Conservation (phyloP, 2,113 vertebrate genomes). For the Rattus rattus region DNA sequence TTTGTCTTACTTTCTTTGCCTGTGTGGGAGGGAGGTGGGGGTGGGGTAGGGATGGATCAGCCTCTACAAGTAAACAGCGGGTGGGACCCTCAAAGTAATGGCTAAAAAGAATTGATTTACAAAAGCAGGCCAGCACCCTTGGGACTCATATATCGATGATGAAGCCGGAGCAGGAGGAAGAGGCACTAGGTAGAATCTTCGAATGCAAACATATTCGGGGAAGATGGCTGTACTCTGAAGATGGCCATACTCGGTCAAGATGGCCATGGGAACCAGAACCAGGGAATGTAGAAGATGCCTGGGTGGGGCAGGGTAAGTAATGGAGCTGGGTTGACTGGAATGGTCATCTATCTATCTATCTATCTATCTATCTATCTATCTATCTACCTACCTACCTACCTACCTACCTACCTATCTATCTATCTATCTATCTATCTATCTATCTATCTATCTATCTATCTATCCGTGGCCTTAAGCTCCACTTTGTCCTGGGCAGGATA, state of each 20-base stretch:
- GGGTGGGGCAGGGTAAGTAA: not conserved
- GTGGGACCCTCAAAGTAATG: not conserved
- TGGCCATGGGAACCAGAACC: not conserved
- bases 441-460: too few relatives aligned
- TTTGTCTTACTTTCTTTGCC: not conserved
- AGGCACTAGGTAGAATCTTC: not conserved
- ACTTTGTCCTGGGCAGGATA: not conserved
- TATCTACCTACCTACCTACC: too few relatives aligned
- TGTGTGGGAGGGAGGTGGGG: not conserved
- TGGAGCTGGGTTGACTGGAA: not conserved
- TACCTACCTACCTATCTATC: too few relatives aligned
- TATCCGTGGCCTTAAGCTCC: not conserved
- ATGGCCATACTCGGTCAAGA: not conserved
- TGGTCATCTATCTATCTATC: too few relatives aligned
- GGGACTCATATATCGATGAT: not conserved
- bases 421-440: too few relatives aligned
- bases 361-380: too few relatives aligned
- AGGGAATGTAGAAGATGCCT: not conserved
- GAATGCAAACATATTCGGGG: not conserved
- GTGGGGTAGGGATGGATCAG: too few relatives aligned
- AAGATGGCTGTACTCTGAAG: not conserved
- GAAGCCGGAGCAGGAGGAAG: not conserved
- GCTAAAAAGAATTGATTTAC: not conserved
- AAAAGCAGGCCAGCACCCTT: not conserved
- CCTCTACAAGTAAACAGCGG: not conserved